Conservation (phyloP, 2,113 vertebrate species). For the Stegastes partitus region DNA sequence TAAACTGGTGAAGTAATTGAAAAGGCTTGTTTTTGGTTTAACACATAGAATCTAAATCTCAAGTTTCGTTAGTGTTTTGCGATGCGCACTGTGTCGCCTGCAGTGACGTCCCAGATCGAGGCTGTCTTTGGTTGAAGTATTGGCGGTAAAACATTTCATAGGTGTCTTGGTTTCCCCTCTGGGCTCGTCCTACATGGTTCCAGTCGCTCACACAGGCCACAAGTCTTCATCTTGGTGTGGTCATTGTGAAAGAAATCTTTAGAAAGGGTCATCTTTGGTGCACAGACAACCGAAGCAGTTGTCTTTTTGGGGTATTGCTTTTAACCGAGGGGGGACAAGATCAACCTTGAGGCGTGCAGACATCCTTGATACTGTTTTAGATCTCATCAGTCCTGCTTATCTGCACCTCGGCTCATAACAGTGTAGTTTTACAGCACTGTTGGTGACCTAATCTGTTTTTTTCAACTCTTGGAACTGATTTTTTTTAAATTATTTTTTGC, state of each 20-base stretch:
- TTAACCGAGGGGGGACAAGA: not conserved
- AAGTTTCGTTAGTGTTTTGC: not conserved
- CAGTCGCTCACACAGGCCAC: too few relatives aligned
- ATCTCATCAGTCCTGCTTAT: not conserved
- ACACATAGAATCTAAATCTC: not conserved
- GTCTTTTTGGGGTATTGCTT: not conserved
- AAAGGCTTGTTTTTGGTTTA: not conserved
- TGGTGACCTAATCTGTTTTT: conserved; percentile 3
- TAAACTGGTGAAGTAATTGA: conserved; percentile 5
- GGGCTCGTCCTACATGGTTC: not conserved
- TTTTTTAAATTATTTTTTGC: not conserved
- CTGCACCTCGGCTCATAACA: not conserved
- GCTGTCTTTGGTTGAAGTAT: not conserved
- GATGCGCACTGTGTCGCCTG: too few relatives aligned
- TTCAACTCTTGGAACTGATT: not conserved
- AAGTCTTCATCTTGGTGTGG: not conserved
- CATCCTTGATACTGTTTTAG: not conserved
- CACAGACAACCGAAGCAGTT: not conserved
- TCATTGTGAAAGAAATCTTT: not conserved
- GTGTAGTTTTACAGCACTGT: conserved; percentile 11
- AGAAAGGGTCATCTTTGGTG: not conserved
- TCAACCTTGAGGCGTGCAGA: not conserved
- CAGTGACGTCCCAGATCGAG: too few relatives aligned
- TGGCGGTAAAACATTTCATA: not conserved
- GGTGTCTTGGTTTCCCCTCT: not conserved